Conservation (phyloP, 2,797 vertebrate genomes). For the Clamator glandarius region DNA sequence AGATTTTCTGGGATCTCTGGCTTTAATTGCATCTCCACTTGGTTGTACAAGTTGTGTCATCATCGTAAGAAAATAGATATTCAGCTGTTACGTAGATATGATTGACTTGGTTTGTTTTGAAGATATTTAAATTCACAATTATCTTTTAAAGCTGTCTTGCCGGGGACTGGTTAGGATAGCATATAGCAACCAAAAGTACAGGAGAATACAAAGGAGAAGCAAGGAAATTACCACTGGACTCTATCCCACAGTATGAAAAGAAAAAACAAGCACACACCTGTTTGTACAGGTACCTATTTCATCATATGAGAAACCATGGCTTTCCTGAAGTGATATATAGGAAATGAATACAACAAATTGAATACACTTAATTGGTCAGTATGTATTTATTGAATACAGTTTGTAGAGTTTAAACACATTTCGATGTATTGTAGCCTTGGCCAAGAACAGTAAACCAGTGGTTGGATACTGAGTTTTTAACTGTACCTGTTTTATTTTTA, state of each 20-base stretch:
- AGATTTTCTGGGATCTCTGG: background rate
- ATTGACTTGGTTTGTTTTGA: background rate
- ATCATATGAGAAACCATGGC: background rate
- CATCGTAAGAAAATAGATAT: background rate
- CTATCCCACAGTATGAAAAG: background rate
- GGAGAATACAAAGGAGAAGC: background rate
- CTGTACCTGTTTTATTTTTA: background rate
- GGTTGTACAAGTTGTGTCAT: background rate
- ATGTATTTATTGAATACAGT: background rate
- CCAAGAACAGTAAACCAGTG: background rate
- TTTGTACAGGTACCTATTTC: background rate
- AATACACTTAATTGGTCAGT: background rate
- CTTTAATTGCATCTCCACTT: background rate
- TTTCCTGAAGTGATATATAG: background rate
- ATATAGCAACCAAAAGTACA: background rate
- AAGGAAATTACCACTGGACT: background rate
- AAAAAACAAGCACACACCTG: background rate
- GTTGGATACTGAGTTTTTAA: background rate
- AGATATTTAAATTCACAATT: background rate
- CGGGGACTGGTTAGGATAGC: background rate
- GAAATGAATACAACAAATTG: background rate
- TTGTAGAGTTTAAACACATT: background rate
- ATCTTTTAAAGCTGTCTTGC: background rate
- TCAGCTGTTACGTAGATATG: background rate
- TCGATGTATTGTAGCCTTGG: background rate